Evolutionary conservation across 2,888 invertebrate species (phyloP).

Genomic region (Sturmia bella): DNA sequence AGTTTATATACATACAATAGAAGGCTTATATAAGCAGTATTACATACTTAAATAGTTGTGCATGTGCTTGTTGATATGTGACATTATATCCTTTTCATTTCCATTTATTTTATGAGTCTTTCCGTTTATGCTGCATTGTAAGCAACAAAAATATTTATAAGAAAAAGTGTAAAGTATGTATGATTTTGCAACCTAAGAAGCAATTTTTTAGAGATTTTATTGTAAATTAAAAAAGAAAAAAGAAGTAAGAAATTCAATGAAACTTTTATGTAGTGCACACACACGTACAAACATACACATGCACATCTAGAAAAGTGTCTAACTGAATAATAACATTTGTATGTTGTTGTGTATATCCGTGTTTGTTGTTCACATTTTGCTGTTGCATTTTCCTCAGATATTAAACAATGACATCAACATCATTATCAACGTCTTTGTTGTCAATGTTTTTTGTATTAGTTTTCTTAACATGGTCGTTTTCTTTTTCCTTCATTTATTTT

Average conservation of each 20-base stretch:
- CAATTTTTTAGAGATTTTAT: conserved; percentile 62
- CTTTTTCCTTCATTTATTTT: conserved; percentile 22
- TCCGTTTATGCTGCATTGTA: conserved; percentile 63
- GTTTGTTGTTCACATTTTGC: conserved; percentile 51
- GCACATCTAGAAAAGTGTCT: neutral
- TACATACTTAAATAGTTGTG: neutral
- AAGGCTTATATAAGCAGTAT: neutral
- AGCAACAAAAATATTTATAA: conserved; percentile 21
- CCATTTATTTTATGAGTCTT: conserved; percentile 66
- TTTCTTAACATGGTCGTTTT: conserved; percentile 31
- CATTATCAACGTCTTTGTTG: conserved; percentile 72
- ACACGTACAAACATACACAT: neutral
- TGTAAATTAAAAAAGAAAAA: conserved; percentile 53
- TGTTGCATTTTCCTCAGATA: conserved; percentile 70
- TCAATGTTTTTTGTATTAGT: conserved; percentile 61
- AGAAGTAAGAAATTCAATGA: conserved; percentile 56
- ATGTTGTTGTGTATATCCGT: conserved; percentile 11
- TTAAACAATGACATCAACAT: conserved; percentile 81
- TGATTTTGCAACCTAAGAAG: conserved; percentile 52
- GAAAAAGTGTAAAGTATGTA: conserved; percentile 40
- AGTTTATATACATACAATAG: neutral
- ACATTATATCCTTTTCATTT: conserved; percentile 66
- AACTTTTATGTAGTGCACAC: conserved; percentile 53
- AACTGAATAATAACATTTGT: neutral
- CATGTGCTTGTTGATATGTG: conserved; percentile 22